Evolutionary conservation across 2,797 vertebrate species (phyloP), one percentile per base, ranked within the genome.

Genomic region (Danio kyathit): DNA sequence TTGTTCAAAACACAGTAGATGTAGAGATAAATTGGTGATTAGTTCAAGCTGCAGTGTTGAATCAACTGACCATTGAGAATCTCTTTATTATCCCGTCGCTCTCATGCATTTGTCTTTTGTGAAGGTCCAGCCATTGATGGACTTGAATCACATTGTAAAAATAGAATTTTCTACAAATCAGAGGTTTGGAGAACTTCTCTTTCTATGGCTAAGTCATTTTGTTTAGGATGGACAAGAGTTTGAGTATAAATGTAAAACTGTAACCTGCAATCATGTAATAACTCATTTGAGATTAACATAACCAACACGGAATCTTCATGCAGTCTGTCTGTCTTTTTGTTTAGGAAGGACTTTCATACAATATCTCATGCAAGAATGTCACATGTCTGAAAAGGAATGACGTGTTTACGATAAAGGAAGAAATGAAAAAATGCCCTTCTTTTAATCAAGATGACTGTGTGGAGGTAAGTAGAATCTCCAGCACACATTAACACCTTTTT

Each of bases 331-430:
- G 0, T 48, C 2, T 77, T 59, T 3, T 14, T 48, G 11, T 61
- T 83, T 6, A 61, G 51, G 66, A 9, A 61, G 0, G 80, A 96
- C 6, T 1, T 96, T 91, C 90, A 66, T 95, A 84, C 93, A 7
- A 86, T 76, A 3, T 94, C 79, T 94, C 90, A 76, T 99, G 98
- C 87, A 92, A 94, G 4, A 69, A 90, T 83, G 95, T 95, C 85
- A 95, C 86, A 79, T 99, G 97, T 13, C 0, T 89, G 21, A 86
- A 85, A 16, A 44, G 81, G 11, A 88, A 89, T 7, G 84, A 87
- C 1, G 93, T 91, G 69, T 91, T 96, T 41, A 88, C 94, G 10
- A 86, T 91, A 0, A 90, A 93, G 0, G 80, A 71, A 9, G 95
- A 96, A 74, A 85, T 89, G 16, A 94, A 94, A 63, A 88, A 93